Conservation (phyloP, 2,888 invertebrate species). For the Phymatocera aterrima region DNA sequence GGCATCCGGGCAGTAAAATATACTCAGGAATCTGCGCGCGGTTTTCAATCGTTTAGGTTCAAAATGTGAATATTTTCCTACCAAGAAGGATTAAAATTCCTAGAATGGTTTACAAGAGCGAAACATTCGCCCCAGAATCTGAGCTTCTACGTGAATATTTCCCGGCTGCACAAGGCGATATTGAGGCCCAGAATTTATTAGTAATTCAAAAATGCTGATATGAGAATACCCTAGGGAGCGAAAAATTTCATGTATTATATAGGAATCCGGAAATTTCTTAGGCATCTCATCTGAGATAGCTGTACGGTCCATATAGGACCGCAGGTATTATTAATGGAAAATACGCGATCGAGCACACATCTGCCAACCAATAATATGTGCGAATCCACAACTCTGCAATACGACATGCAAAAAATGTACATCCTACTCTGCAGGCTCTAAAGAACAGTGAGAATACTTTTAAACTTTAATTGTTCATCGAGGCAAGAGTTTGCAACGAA, state of each 20-base stretch:
- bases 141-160: slow-evolving; percentile 16
- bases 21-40: neutral
- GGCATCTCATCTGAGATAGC: neutral
- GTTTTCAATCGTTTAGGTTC: neutral
- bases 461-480: neutral
- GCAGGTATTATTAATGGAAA: neutral
- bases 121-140: slow-evolving; percentile 35
- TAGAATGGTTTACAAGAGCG: slow-evolving; percentile 14
- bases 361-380: neutral
- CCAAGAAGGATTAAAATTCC: slow-evolving; percentile 27
- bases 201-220: slow-evolving; percentile 30
- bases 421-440: too few relatives aligned
- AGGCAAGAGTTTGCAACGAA: neutral
- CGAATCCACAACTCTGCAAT: neutral
- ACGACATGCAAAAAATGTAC: neutral
- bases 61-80: slow-evolving; percentile 29
- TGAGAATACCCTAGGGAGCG: slow-evolving; percentile 22
- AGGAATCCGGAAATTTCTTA: neutral
- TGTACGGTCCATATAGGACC: neutral
- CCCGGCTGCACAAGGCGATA: slow-evolving; percentile 13
- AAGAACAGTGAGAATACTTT: neutral
- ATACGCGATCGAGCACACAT: neutral
- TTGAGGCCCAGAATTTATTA: slow-evolving; percentile 37
- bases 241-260: neutral
- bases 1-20: neutral